Evolutionary conservation across 2,888 invertebrate species (phyloP), one percentile per base, ranked within the genome.

Genomic region (Agrilus cyanescens): DNA sequence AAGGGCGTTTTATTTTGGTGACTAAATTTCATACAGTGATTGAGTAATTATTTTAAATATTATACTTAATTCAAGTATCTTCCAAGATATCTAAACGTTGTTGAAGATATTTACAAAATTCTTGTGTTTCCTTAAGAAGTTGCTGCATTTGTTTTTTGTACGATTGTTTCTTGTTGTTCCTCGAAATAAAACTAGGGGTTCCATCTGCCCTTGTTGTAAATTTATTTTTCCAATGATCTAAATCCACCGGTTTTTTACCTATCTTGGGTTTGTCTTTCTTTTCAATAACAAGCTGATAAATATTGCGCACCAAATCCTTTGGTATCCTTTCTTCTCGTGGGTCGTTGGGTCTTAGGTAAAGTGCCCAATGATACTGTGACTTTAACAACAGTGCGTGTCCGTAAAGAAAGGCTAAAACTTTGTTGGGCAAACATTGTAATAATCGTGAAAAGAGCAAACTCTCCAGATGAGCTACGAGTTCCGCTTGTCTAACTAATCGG

Each of bases 331-430:
- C 80, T 55, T 88, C 88, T 40, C 87, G 68, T 0, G 87, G 87
- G 63, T 89, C 87, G 56, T 88, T 88, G 0, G 88, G 88, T 41
- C 83, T 72, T 49, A 88, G 79, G 48, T 83, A 80, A 36, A 86
- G 73, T 6, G 78, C 75, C 51, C 82, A 79, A 44, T 84, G 79
- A 56, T 80, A 77, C 3, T 82, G 78, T 0, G 85, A 80, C 32
- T 82, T 82, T 5, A 87, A 73, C n/a, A 88, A 63, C 18, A 87
- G 60, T 0, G 88, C 87, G 16, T 81, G 81, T 52, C 76, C 76
- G 46, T 85, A 77, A 46, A 84, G 73, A 29, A 81, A 72, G 1
- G 72, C 70, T 15, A 85, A 67, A 12, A 86, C 58, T 45, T 75
- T 76, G 29, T 68, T 70, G 0, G 66, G 66, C 0, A 78, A 75